Evolutionary conservation across 2,797 vertebrate genomes (phyloP).

Genomic region (Peromyscus aztecus): DNA sequence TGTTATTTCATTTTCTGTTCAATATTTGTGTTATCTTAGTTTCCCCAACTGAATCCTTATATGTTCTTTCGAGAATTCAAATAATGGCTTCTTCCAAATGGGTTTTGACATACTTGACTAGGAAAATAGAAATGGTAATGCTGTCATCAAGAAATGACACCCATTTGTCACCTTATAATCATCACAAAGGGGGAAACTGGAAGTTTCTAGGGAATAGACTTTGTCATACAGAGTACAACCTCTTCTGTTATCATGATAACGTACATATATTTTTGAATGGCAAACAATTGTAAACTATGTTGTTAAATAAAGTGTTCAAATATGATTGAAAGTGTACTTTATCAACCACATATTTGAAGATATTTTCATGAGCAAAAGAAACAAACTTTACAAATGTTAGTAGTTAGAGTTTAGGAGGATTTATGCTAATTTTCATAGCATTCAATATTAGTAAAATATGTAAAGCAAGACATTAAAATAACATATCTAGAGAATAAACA

Average conservation of each 20-base stretch:
- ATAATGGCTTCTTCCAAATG: background rate
- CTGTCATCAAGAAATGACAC: background rate
- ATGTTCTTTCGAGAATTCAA: background rate
- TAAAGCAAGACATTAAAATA: constrained; percentile 52
- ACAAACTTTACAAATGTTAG: background rate
- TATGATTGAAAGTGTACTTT: background rate
- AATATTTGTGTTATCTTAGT: background rate
- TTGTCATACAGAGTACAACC: background rate
- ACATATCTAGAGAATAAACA: background rate
- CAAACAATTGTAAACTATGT: constrained; percentile 33
- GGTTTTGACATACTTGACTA: background rate
- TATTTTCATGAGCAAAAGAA: constrained; percentile 58
- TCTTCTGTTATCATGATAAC: background rate
- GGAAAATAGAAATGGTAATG: background rate
- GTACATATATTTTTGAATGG: background rate
- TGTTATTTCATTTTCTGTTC: background rate
- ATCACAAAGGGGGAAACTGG: background rate
- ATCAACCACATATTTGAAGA: background rate
- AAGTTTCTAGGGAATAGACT: background rate
- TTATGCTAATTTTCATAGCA: constrained; percentile 18
- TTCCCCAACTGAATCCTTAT: background rate
- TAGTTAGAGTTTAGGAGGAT: background rate
- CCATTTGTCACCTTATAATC: background rate
- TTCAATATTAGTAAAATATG: constrained; percentile 1
- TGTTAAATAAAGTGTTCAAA: background rate